A percentile compares a stretch with the other conserved stretches of the same genome.
Evolutionary conservation across 1,140 invertebrate species (phyloP).

Genomic region (honey bee (Apis mellifera)): Amel_HAv3.1 CM009937.2:13421501-13422000

Average conservation of each 20-base stretch:
- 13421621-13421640: slow-evolving; percentile 86
- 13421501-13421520: slow-evolving; percentile 81
- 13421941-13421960: neutral
- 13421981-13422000: neutral
- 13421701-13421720: neutral
- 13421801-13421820: slow-evolving; percentile 83
- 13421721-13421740: slow-evolving; percentile 82
- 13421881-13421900: neutral
- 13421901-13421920: neutral
- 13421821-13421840: slow-evolving; percentile 80
- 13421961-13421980: neutral
- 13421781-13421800: slow-evolving; percentile 85
- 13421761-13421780: slow-evolving; percentile 81
- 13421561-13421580: slow-evolving; percentile 86
- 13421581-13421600: slow-evolving; percentile 87
- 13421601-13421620: slow-evolving; percentile 86
- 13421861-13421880: neutral
- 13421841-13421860: neutral
- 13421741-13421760: slow-evolving; percentile 84
- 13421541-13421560: slow-evolving; percentile 83
- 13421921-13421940: neutral
- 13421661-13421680: slow-evolving; percentile 60
- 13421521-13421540: slow-evolving; percentile 87
- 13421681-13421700: neutral
- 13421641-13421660: slow-evolving; percentile 86